Evolutionary conservation across 2,888 invertebrate species (phyloP).

Genomic region (Scotopteryx bipunctaria): DNA sequence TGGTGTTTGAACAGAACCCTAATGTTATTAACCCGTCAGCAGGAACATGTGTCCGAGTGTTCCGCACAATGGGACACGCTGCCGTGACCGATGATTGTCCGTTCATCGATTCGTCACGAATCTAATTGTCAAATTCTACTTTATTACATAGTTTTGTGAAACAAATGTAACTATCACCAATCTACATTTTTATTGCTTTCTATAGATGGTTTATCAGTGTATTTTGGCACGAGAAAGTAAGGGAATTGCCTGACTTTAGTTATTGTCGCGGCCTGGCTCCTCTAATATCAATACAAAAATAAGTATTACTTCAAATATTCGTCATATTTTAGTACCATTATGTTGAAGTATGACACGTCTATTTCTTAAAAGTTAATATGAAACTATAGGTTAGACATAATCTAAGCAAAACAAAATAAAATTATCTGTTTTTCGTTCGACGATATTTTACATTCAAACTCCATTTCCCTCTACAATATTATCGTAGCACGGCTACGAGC

Average conservation of each 20-base stretch:
- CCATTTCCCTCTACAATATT: constrained; percentile 31
- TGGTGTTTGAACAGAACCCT: constrained; percentile 26
- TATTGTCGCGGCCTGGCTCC: no score
- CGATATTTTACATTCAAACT: constrained; percentile 27
- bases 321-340: no score
- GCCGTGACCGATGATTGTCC: constrained; percentile 49
- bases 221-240: no score
- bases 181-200: neutral
- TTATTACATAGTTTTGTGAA: neutral
- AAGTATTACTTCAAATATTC: no score
- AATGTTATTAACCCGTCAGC: constrained; percentile 31
- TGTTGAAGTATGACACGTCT: no score
- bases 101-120: constrained; percentile 56
- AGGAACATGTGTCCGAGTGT: constrained; percentile 44
- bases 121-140: constrained; percentile 1
- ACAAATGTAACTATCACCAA: no score
- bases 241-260: no score
- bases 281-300: no score
- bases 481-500: constrained; percentile 29
- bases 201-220: neutral
- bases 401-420: neutral
- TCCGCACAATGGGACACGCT: constrained; percentile 34
- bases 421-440: constrained; percentile 4
- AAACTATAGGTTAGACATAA: neutral
- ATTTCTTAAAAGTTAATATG: no score